These are phyloP conservation scores for Tetramorium alpestre DNA, from an alignment of 1,140 invertebrate genomes.

Conservation along the genomic window DNA sequence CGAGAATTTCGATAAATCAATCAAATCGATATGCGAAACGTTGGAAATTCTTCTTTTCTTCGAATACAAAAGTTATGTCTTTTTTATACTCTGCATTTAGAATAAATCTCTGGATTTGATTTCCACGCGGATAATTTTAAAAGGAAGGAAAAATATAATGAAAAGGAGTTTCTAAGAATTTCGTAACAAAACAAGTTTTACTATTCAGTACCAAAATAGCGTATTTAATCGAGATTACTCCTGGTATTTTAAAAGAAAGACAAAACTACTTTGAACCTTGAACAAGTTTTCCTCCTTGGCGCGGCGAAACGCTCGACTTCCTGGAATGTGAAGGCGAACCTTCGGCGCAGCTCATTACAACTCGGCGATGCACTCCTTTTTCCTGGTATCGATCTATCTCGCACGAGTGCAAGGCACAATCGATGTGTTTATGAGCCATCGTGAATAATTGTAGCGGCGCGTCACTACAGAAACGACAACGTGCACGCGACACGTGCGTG, in stretches of 20 bases:
- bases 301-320: conserved; percentile 14
- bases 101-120: background rate
- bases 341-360: background rate
- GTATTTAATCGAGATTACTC: background rate
- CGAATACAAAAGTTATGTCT: background rate
- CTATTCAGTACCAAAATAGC: background rate
- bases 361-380: conserved; percentile 22
- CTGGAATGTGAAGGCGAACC: conserved; percentile 43
- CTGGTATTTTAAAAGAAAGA: background rate
- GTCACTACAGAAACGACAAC: conserved; percentile 39
- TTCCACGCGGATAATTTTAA: background rate
- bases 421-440: conserved; percentile 68
- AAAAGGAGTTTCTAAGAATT: background rate
- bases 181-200: background rate
- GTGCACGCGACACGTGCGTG: conserved; percentile 71
- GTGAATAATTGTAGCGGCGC: conserved; percentile 66
- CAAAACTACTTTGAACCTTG: conserved; percentile 23
- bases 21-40: background rate
- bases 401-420: conserved; percentile 44
- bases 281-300: conserved; percentile 51
- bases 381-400: conserved; percentile 57
- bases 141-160: background rate
- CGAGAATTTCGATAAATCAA: background rate
- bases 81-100: background rate
- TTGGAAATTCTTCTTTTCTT: background rate